phyloP scores from a whole-genome alignment of 2,888 invertebrate species.

The Caenorhabditis sp. region DNA sequence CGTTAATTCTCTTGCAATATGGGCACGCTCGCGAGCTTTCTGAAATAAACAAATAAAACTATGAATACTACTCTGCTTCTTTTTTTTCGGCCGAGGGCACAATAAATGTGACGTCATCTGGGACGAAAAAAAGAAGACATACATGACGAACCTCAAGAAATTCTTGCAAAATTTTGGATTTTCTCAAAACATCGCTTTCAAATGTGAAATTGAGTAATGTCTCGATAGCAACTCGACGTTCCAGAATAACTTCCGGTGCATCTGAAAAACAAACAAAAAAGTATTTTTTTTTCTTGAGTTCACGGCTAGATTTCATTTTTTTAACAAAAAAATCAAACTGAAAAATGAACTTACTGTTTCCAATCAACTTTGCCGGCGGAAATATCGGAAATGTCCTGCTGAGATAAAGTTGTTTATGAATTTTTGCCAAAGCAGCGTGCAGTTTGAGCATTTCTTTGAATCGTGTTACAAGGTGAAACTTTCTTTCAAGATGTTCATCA shows the following conservation, averaged over 20 bases:
- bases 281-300: background rate
- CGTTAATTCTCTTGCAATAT: constrained; percentile 23
- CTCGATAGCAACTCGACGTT: constrained; percentile 40
- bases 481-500: constrained; percentile 13
- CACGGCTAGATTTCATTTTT: too few relatives aligned
- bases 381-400: constrained; percentile 49
- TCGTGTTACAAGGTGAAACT: constrained; percentile 30
- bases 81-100: background rate
- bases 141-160: constrained; percentile 44
- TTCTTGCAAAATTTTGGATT: constrained; percentile 47
- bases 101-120: too few relatives aligned
- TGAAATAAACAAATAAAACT: constrained; percentile 11
- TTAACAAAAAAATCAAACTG: too few relatives aligned
- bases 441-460: constrained; percentile 47
- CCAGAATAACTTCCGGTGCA: constrained; percentile 37
- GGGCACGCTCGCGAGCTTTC: constrained; percentile 39
- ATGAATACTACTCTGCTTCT: background rate
- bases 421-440: constrained; percentile 42
- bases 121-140: background rate
- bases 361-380: constrained; percentile 45
- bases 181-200: constrained; percentile 53
- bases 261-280: constrained; percentile 10
- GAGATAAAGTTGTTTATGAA: constrained; percentile 54
- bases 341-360: constrained; percentile 18
- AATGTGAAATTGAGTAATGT: constrained; percentile 47